Evolutionary conservation across 2,797 vertebrate species (phyloP), one percentile per base, ranked within the genome.

Genomic region (Meriones psammophilus): DNA sequence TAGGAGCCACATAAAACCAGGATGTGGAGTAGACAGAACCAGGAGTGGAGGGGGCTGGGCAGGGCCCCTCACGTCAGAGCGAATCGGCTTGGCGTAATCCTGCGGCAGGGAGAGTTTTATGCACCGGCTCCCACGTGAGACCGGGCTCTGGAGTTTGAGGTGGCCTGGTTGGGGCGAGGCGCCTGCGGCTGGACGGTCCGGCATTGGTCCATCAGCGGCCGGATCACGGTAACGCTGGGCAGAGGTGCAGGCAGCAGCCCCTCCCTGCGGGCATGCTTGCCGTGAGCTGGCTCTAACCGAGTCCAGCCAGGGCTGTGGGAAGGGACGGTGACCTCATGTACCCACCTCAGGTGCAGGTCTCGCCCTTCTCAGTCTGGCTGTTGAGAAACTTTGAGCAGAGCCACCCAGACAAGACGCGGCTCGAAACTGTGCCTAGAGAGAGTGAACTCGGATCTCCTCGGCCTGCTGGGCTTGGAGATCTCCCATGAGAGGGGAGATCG

Each of bases 181-280:
- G 12, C 77, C 20, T 58, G 39, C 39, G 24, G 50, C 0, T 15
- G 0, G 5, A 3, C 17, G 66, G 88, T 46, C 54, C 1, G 8
- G 78, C 62, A 1, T 20, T 42, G 4, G 54, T 42, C 56, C 18
- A 14, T 69, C 12, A 54, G 39, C 15, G 33, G 87, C 28, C 39
- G 80, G 64, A 2, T 6, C 13, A 26, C 10, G 68, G 22, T 36
- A 26, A 39, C 8, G 22, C 24, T 30, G 18, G 42, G 28, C 0
- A 13, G 9, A 42, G 30, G 17, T 79, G 1, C 0, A 6, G 26
- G 9, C 1, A 12, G 39, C 1, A 2, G 56, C 84, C 42, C 50
- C 56, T 83, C 30, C 76, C 22, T 3, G 5, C 9, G 1, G 3
- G 5, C 0, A 1, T 0, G 26, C 0, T 33, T 18, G 13, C 14